Evolutionary conservation across 30 jellyfish, hydroid and myxozoan genomes (phyloP).

Genomic region (Aurelia aurita complex sp. Pacific): DNA sequence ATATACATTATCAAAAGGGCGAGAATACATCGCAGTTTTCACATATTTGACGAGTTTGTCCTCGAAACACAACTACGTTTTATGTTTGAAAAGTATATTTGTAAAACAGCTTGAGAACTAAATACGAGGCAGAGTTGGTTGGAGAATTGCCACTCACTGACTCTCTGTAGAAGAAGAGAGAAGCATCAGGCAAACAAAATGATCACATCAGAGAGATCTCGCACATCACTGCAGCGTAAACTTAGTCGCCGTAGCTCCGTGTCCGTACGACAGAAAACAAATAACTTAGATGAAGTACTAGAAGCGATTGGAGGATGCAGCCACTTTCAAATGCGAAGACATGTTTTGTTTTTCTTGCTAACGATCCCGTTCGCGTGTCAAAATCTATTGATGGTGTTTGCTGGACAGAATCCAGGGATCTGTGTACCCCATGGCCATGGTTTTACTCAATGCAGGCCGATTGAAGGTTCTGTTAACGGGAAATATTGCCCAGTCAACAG

Average conservation of each 20-base stretch:
- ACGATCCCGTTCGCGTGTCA: conserved; percentile 69
- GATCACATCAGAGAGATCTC: conserved; percentile 23
- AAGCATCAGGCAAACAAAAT: not conserved
- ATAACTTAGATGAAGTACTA: conserved; percentile 51
- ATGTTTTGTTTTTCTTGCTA: conserved; percentile 55
- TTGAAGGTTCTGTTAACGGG: not conserved
- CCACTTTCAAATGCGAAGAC: conserved; percentile 61
- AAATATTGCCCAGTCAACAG: conserved; percentile 17
- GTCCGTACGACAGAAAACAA: conserved; percentile 17
- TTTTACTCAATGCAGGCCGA: not conserved
- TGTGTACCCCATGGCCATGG: conserved; percentile 20
- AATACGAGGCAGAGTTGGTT: not conserved
- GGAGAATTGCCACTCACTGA: too few species aligned
- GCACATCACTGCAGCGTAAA: conserved; percentile 22
- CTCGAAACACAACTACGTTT: conserved; percentile 9
- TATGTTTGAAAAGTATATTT: not conserved
- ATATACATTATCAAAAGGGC: too few species aligned
- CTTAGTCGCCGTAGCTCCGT: conserved; percentile 49
- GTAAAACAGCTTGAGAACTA: conserved; percentile 34
- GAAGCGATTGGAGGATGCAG: conserved; percentile 73
- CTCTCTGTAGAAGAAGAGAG: too few species aligned
- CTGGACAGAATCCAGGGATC: conserved; percentile 46
- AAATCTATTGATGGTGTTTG: conserved; percentile 39
- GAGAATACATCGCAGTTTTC: too few species aligned
- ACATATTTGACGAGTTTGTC: not conserved